Base-by-base conservation (phyloP, 2,888 invertebrate species). In the Caenorhabditis afra region DNA sequence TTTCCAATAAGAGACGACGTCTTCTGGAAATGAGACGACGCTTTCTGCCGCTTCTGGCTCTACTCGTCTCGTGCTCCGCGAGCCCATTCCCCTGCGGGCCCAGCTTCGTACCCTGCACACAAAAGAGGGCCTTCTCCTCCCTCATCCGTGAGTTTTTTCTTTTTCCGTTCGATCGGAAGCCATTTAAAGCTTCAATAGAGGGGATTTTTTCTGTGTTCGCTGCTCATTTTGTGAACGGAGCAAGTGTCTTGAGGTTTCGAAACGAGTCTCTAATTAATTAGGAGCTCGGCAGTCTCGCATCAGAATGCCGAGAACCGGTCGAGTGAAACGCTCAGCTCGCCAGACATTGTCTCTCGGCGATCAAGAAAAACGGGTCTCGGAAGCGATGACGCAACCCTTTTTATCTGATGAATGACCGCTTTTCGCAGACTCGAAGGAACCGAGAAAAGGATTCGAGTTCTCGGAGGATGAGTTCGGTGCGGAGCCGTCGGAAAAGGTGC, bases 71-170 rank as follows among this genome's bases (percentile, higher is more conserved):
- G 7, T 70, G 68, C 61, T 78, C 58, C n/a, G 70, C 71, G 53
- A 66, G 55, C 61, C 53, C 86, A 22, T 87, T 87, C 70, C 87
- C 88, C 10, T 88, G 88, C 68, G 88, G 88, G 18, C 80, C 83
- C 7, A 88, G 87, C 58, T 88, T 88, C 52, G 79, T 86, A 22
- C 87, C 87, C 8, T 88, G 88, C 61, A 73, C 76, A 16, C 73
- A 71, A 35, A 81, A 79, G 49, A 49, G 61, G 53, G 77, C 74
- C 11, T 73, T 76, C 22, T 75, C 73, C n/a, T 71, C 59, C 39
- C n/a, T 70, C 12, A 58, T 65, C 2, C 74, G 79, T 79, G 20
- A 74, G 79, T 74, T 59, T 29, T 57, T 0, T 61, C 22, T 49
- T 29, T n/a, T 45, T 14, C 23, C 16, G 44, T 23, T 11, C n/a